Conservation (phyloP, 2,888 invertebrate species). For the Oscheius sp. region DNA sequence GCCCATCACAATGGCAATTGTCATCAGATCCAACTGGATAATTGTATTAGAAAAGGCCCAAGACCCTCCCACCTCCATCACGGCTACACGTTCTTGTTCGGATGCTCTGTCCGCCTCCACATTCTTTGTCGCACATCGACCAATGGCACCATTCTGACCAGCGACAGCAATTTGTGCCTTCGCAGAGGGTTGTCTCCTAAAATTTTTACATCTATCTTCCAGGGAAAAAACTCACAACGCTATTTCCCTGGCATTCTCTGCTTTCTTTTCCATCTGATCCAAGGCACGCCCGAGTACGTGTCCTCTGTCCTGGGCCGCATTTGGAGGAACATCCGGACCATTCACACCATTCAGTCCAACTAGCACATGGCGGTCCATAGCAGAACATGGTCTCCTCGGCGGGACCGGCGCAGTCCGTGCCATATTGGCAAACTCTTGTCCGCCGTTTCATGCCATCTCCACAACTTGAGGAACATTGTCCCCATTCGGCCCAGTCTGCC, state of each 20-base stretch:
- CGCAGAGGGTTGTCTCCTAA: slow-evolving; percentile 58
- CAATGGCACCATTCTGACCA: slow-evolving; percentile 68
- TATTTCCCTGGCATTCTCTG: slow-evolving; percentile 61
- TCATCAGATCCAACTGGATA: slow-evolving; percentile 41
- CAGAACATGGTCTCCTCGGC: slow-evolving; percentile 65
- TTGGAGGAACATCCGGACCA: slow-evolving; percentile 61
- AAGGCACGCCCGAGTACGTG: slow-evolving; percentile 61
- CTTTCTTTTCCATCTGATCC: slow-evolving; percentile 58
- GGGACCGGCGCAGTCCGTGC: slow-evolving; percentile 67
- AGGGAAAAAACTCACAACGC: slow-evolving; percentile 44
- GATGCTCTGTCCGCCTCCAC: slow-evolving; percentile 62
- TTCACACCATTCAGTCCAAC: slow-evolving; percentile 66
- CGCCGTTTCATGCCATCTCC: slow-evolving; percentile 64
- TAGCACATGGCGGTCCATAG: slow-evolving; percentile 65
- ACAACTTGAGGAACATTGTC: slow-evolving; percentile 60
- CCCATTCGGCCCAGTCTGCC: slow-evolving; percentile 67
- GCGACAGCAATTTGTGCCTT: slow-evolving; percentile 61
- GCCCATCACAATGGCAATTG: slow-evolving; percentile 62
- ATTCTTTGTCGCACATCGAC: slow-evolving; percentile 66
- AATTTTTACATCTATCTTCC: not conserved
- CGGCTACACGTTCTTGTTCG: slow-evolving; percentile 61
- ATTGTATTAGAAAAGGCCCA: too few species aligned
- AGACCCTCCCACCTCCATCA: slow-evolving; percentile 43
- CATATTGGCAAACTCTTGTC: slow-evolving; percentile 62
- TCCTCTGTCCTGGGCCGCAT: slow-evolving; percentile 63